Evolutionary conservation across 2,888 invertebrate species (phyloP).

Genomic region (Alcis repandata): DNA sequence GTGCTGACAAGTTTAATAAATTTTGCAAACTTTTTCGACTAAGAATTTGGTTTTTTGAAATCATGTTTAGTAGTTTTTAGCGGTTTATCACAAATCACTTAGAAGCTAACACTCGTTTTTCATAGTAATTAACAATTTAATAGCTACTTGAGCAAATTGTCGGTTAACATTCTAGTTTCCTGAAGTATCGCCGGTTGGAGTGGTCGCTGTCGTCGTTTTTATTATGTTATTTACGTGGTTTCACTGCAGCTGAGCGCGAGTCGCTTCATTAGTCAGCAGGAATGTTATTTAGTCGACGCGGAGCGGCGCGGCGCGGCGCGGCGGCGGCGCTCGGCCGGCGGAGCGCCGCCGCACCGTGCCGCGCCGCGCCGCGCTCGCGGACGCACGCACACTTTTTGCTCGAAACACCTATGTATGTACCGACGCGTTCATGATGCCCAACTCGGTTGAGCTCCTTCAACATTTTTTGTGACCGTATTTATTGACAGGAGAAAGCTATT

Average conservation of each 20-base stretch:
- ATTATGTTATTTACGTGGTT: conserved; percentile 40
- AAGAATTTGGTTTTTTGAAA: neutral
- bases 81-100: conserved; percentile 14
- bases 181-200: conserved; percentile 23
- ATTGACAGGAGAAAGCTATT: conserved; percentile 75
- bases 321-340: neutral
- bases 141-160: conserved; percentile 34
- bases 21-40: neutral
- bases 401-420: conserved; percentile 27
- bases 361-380: neutral
- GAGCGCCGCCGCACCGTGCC: conserved; percentile 1
- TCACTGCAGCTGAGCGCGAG: conserved; percentile 29
- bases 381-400: conserved; percentile 25
- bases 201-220: conserved; percentile 14
- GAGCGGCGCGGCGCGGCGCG: conserved; percentile 7
- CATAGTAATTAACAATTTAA: conserved; percentile 30
- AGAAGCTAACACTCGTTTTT: conserved; percentile 16
- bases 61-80: neutral
- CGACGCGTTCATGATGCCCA: conserved; percentile 37
- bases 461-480: conserved; percentile 63
- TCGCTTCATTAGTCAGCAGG: conserved; percentile 72
- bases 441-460: conserved; percentile 56
- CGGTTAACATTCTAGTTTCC: conserved; percentile 36
- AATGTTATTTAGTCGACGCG: conserved; percentile 67
- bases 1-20: neutral